Percentiles rank a stretch among this genome's conserved stretches.
Evolutionary conservation across 37 sponge, comb jelly and placozoan genomes (phyloP).

Genomic region (Hormiphora californensis): DNA sequence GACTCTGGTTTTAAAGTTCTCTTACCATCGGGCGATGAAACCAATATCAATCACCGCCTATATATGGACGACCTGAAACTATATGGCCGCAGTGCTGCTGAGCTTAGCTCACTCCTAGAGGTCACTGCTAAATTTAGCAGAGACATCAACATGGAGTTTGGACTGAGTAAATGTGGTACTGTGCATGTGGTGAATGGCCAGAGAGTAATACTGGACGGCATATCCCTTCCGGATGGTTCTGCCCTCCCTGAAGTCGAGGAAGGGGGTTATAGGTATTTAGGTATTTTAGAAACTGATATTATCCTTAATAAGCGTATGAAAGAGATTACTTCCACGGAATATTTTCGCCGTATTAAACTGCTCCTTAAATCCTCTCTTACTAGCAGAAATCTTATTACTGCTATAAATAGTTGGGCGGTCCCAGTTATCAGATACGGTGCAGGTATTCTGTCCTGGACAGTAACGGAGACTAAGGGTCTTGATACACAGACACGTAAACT

Average conservation of each 20-base stretch:
- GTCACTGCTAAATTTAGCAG: background rate
- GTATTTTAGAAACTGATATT: background rate
- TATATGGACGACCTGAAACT: slow-evolving; percentile 44
- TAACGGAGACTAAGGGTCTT: background rate
- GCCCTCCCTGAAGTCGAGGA: background rate
- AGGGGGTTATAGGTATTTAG: background rate
- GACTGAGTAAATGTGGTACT: slow-evolving; percentile 33
- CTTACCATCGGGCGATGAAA: background rate
- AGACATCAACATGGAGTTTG: slow-evolving; percentile 53
- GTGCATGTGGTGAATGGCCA: background rate
- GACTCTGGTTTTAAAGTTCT: background rate
- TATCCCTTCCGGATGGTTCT: background rate
- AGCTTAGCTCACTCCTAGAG: background rate
- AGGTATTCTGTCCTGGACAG: background rate
- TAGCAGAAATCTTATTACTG: background rate
- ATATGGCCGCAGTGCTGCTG: background rate
- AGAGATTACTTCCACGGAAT: background rate
- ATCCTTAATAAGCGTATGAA: background rate
- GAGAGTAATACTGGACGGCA: background rate
- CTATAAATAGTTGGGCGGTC: background rate
- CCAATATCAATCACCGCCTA: slow-evolving; percentile 2
- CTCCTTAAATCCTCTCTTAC: background rate
- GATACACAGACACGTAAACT: background rate
- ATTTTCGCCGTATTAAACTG: background rate
- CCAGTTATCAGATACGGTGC: background rate